Evolutionary conservation across 1,140 invertebrate species (phyloP).

Genomic region (Bombus superbus): DNA sequence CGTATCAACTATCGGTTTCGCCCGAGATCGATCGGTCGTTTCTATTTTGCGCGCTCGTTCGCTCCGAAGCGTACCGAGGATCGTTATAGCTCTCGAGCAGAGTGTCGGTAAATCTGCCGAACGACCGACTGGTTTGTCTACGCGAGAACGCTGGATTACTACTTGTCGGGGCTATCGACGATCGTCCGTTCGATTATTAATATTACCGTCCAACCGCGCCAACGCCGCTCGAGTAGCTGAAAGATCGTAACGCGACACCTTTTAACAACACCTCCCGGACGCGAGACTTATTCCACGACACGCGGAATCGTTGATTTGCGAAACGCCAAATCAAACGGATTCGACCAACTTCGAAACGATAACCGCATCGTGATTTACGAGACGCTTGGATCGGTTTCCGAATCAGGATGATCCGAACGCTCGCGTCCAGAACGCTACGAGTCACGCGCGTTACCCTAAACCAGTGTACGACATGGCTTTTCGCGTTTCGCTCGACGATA

Average conservation of each 20-base stretch:
- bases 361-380: neutral
- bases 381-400: neutral
- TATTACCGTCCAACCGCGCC: constrained; percentile 28
- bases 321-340: neutral
- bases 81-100: constrained; percentile 24
- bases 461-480: neutral
- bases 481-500: neutral
- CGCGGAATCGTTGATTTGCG: neutral
- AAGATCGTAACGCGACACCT: constrained; percentile 65
- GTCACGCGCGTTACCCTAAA: neutral
- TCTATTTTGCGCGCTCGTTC: neutral
- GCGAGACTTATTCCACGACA: neutral
- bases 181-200: constrained; percentile 52
- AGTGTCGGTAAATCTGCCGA: constrained; percentile 27
- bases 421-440: too few relatives aligned
- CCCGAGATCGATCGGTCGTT: neutral
- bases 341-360: neutral
- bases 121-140: constrained; percentile 36
- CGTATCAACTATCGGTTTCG: neutral
- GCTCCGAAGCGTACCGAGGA: neutral
- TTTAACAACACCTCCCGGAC: constrained; percentile 28
- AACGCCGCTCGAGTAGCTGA: constrained; percentile 31
- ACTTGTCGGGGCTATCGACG: constrained; percentile 10
- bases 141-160: constrained; percentile 1
- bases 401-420: too few relatives aligned